Base-by-base conservation (phyloP, 2,113 vertebrate species). In the Oryzias javanicus region DNA sequence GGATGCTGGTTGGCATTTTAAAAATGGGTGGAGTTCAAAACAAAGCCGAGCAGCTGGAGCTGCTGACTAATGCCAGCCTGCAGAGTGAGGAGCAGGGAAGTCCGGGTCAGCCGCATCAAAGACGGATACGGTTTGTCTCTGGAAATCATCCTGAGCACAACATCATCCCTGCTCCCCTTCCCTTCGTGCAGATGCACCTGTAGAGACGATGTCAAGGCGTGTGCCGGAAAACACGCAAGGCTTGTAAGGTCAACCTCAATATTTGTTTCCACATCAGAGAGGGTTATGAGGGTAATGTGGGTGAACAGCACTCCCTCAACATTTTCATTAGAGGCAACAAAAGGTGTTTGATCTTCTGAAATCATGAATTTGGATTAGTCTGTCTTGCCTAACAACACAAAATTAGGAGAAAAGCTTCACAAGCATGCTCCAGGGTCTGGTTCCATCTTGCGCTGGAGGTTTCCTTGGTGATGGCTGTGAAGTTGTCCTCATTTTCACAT, bases 1-100 rank as follows among this genome's bases (percentile, higher is more conserved):
- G 64, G 55, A 60, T 71, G 79, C 64, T 64, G 80, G 60, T 54
- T 83, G 87, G 71, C 84, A 79, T 90, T 90, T 89, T 60, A 52
- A 66, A n/a, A 79, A 55, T 64, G 64, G 69, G 72, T 53, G 72
- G 61, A 82, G 82, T 84, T 86, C 67, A 82, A 73, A 76, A 80
- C 61, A 75, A 75, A 80, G 47, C 18, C 35, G 53, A 79, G 64
- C 86, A 87, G 84, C 75, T 83, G 79, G 75, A 72, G 58, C 62
- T 42, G 24, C 66, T 68, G 73, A 79, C 56, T 82, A 73, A 87
- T 78, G 71, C 44, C 64, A 69, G 45, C 68, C 57, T 77, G 74
- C 48, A 46, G 80, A 48, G 72, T 71, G 55, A 49, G 24, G 44
- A 56, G 58, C 48, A 55, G 56, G 61, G 71, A 71, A 48, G 68